These are phyloP conservation scores for Ranitomeya imitator DNA, from an alignment of 2,113 vertebrate genomes.

Conservation along the genomic window DNA sequence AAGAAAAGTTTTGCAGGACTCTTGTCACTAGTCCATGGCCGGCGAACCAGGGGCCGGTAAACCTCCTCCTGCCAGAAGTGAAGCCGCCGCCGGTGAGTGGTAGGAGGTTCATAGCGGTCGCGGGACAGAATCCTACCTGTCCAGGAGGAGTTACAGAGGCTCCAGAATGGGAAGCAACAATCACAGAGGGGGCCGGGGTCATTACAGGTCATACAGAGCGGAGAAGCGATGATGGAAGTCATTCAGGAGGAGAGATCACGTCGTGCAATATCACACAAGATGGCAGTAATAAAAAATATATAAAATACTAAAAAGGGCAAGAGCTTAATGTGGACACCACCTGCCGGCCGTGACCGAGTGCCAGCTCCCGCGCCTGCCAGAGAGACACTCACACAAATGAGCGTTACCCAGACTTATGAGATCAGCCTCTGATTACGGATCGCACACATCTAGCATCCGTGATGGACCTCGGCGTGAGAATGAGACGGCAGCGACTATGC, in stretches of 20 bases:
- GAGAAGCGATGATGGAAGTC: not conserved
- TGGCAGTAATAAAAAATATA: too few species aligned
- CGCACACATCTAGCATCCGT: not conserved
- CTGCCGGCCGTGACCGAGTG: not conserved
- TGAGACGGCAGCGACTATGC: not conserved
- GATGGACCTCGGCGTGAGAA: not conserved
- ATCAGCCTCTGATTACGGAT: not conserved
- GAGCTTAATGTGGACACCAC: not conserved
- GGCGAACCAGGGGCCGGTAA: too few species aligned
- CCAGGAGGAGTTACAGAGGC: too few species aligned
- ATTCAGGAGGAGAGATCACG: not conserved
- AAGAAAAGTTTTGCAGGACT: too few species aligned
- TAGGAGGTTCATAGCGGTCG: too few species aligned
- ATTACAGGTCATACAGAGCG: not conserved
- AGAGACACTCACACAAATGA: constrained; percentile 26
- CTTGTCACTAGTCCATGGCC: too few species aligned
- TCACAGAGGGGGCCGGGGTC: not conserved
- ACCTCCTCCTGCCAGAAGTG: too few species aligned
- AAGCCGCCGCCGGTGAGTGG: too few species aligned
- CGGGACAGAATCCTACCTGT: too few species aligned
- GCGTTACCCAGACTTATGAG: not conserved
- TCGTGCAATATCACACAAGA: not conserved
- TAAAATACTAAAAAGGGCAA: not conserved
- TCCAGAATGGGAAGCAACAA: not conserved
- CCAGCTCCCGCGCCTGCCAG: constrained; percentile 26